phyloP scores from a whole-genome alignment of 2,797 vertebrate species.

The Pteropus rufus region DNA sequence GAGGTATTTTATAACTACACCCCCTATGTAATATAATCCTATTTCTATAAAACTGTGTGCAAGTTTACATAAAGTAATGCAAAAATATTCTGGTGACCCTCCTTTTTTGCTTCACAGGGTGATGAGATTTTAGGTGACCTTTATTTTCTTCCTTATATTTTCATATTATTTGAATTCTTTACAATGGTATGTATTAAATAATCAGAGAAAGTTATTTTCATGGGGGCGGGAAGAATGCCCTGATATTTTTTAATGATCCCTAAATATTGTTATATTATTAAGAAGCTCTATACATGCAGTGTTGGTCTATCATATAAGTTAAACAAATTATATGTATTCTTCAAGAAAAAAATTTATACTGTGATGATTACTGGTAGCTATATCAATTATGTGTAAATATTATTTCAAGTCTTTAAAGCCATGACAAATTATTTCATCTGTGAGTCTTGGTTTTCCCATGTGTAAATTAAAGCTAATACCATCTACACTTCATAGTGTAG shows the following conservation, averaged over 20 bases:
- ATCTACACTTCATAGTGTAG: background rate
- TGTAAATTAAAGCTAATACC: background rate
- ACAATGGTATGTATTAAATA: background rate
- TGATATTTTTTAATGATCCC: background rate
- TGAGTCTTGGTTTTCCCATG: background rate
- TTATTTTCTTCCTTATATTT: background rate
- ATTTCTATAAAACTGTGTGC: background rate
- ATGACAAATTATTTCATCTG: background rate
- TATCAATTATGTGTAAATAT: background rate
- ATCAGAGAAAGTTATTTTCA: background rate
- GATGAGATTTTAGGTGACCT: background rate
- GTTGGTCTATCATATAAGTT: background rate
- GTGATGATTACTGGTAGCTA: background rate
- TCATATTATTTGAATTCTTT: background rate
- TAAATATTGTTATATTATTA: background rate
- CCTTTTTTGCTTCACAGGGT: background rate
- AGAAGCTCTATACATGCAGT: background rate
- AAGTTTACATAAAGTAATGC: background rate
- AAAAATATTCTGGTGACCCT: background rate
- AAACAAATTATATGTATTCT: background rate
- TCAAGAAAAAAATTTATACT: background rate
- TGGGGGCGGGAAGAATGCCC: background rate
- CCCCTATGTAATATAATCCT: background rate
- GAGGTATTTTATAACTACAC: background rate
- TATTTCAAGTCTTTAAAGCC: background rate